Base-by-base conservation (phyloP, 2,888 invertebrate genomes). In the Torymus aiolomorphi region DNA sequence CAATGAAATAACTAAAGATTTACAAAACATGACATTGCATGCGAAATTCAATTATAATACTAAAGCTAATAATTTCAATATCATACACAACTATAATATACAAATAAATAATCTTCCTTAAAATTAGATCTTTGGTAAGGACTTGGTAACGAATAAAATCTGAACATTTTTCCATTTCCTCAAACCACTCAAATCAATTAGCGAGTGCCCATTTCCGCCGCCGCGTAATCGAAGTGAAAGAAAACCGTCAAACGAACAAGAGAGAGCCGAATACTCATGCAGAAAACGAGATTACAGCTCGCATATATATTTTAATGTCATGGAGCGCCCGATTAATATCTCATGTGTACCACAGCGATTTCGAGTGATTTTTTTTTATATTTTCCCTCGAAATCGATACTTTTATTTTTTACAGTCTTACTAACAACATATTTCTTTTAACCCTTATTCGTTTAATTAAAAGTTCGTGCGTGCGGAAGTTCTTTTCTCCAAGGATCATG, bases 341-440 rank as follows among this genome's bases (percentile, higher is more conserved):
- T 71, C 72, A 61, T 18, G 61, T 80, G 13, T 57, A 52, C 67
- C 66, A 66, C 16, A 56, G 20, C 18, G 69, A 75, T 76, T 75
- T 75, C 57, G 63, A 69, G 14, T 1, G 42, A 42, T 42, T 42
- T 31, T 5, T 42, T 42, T 42, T 42, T 42, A 42, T 42, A 42
- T 42, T 42, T 42, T 42, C 11, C 62, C 14, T 24, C 67, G 62
- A 73, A 78, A 56, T 75, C 71, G 14, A 62, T 42, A 52, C 78
- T 78, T 76, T 71, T 73, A 82, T 84, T 85, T 84, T 80, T 84
- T 86, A 86, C 86, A 87, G 87, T 87, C 86, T 86, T 87, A 85
- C 87, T 86, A 87, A 84, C 80, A 82, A 82, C 76, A 73, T 42
- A 42, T 42, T 42, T 42, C 31, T 42, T 42, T 42, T 42, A 42